A percentile compares a stretch with the other conserved stretches of the same genome.
Conservation (phyloP, 2,888 invertebrate genomes). For the Cerastis leucographa region DNA sequence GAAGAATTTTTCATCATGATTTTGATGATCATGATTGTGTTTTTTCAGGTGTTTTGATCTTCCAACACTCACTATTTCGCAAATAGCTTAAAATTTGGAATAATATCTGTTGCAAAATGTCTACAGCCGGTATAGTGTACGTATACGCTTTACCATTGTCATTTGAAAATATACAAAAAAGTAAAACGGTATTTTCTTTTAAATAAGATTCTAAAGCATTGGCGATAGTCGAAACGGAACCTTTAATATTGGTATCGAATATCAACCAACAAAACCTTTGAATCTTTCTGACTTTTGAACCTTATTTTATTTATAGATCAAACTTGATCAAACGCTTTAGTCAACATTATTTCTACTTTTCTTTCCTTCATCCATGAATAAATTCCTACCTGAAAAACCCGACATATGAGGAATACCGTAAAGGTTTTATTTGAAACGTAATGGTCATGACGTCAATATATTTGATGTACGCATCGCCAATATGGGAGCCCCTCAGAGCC, state of each 20-base stretch:
- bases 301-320: not conserved
- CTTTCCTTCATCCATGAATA: constrained; percentile 3
- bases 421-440: constrained; percentile 45
- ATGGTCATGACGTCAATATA: constrained; percentile 48
- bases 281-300: not conserved
- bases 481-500: constrained; percentile 24
- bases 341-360: constrained; percentile 1
- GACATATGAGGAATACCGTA: constrained; percentile 22
- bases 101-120: not conserved
- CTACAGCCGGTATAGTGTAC: not conserved
- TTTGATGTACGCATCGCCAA: constrained; percentile 47
- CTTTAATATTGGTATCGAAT: constrained; percentile 4
- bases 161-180: not conserved
- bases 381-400: constrained; percentile 14
- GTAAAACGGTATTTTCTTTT: no score
- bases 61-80: not conserved
- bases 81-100: not conserved
- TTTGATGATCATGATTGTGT: no score
- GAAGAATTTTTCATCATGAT: no score
- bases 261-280: not conserved
- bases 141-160: not conserved
- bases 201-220: not conserved
- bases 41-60: no score
- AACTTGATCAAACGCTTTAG: constrained; percentile 1
- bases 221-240: not conserved